Base-by-base conservation (phyloP, 1,140 invertebrate genomes). In the Drosophila guanche region DNA sequence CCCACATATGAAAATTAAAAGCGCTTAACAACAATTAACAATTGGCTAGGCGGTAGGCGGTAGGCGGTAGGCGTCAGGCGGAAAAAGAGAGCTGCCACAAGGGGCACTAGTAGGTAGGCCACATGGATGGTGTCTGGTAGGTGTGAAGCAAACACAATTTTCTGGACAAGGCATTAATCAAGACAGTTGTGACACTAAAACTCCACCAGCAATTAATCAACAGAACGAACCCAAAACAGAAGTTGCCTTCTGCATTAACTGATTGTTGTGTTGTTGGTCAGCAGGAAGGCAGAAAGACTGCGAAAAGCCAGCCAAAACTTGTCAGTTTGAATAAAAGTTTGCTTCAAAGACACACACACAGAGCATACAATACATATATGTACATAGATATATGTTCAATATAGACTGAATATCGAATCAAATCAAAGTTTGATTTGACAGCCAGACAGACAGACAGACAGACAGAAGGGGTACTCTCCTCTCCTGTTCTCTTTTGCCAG, bases 391-490 rank as follows among this genome's bases (percentile, higher is more conserved):
- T 10, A 60, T 16, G n/a, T 41, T 53, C 41, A 25, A 29, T 4
- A 16, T 29, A 52, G 40, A 58, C 42, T 74, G 59, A 68, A 72
- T 72, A 85, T 86, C 73, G 80, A 81, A 81, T 84, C 76, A 86
- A 88, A 88, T 86, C 81, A 86, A 86, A 86, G 73, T 86, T 86
- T 66, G 78, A 86, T 86, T 88, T 88, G 81, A 86, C 81, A 86
- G 81, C 73, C 83, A 86, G 81, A 86, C 76, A 85, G 67, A 68
- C 65, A 68, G 42, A 47, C 4, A 22, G 25, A 51, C 27, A 7
- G 54, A 12, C 37, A 46, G 23, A 66, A 66, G 54, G 45, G 66
- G 66, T 50, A 22, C 25, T 40, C 22, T 55, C 1, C 22, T 7
- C 22, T 37, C 7, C 23, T 22, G 16, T 27, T 14, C 25, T 33